Base-by-base conservation (phyloP, 2,113 vertebrate species). In the Oreochromis niloticus region DNA sequence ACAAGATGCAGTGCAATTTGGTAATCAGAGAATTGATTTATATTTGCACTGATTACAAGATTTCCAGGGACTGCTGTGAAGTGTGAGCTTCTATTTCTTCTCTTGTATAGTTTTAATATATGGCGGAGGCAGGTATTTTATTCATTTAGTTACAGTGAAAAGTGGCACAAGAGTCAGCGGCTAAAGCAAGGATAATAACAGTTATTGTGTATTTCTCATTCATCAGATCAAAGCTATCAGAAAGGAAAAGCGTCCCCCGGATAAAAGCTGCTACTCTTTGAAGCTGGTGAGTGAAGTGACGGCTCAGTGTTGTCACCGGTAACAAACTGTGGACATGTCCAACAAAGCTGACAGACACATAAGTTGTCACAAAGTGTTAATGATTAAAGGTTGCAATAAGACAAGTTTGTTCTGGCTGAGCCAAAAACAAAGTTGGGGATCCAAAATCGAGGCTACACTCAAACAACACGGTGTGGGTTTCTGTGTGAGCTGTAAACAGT, bases 151-250 rank as follows among this genome's bases (percentile, higher is more conserved):
- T 30, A 19, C 52, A 79, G 50, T 24, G 36, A 43, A 52, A 56
- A 22, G n/a, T 83, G 19, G 27, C 27, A 34, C 10, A 81, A 48
- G 32, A 59, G 82, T 86, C 48, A 34, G 12, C 5, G 13, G 14
- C 19, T 84, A 48, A 39, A 84, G 54, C 6, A 3, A 83, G 36
- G 56, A 82, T 48, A 56, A 81, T 79, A 48, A 59, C 48, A 39
- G 79, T 57, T 14, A 78, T 57, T 87, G 39, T 82, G 27, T 34
- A 17, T 59, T 81, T 50, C 27, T 30, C 22, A 43, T 41, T 84
- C 81, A 68, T 78, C 52, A 52, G 43, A 82, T 82, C 81, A 91
- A 90, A 88, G 63, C 84, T 84, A 13, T 85, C 24, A 66, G 46
- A 78, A 78, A 63, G 27, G n/a, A 82, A 54, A 36, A 71, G 71